Evolutionary conservation across 2,113 vertebrate species (phyloP).

Genomic region (Camelus bactrianus): DNA sequence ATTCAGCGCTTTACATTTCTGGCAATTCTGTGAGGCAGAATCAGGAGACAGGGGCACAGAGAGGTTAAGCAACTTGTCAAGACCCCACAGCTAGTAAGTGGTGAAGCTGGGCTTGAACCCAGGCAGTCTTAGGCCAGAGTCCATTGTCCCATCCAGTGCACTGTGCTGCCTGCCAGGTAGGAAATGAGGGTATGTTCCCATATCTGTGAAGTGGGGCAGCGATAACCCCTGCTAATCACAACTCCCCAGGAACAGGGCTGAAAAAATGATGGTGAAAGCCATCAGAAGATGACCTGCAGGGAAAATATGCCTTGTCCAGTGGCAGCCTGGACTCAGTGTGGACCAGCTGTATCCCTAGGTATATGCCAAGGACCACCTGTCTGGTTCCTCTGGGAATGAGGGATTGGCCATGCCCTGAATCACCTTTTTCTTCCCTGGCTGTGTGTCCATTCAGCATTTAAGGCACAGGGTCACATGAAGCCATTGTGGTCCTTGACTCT

Average conservation of each 20-base stretch:
- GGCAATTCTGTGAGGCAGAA: neutral
- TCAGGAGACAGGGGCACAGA: neutral
- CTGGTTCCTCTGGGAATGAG: neutral
- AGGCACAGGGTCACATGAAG: neutral
- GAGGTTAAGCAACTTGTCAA: neutral
- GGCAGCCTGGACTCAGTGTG: neutral
- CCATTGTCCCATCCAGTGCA: neutral
- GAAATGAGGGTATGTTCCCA: neutral
- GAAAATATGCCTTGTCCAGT: neutral
- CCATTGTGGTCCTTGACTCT: rapidly evolving
- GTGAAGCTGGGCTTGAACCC: neutral
- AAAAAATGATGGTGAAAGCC: neutral
- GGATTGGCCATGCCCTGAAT: rapidly evolving
- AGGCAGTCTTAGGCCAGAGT: neutral
- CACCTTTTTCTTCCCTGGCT: neutral
- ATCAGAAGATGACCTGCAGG: neutral
- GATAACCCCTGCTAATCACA: neutral
- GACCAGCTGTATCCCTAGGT: no score
- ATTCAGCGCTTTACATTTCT: neutral
- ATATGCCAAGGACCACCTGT: rapidly evolving
- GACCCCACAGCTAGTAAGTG: neutral
- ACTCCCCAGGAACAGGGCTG: neutral
- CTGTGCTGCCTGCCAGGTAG: neutral
- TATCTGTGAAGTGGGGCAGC: neutral
- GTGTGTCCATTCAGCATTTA: neutral